phyloP scores from a whole-genome alignment of 2,888 invertebrate species.

The Drosophila meridiana region DNA sequence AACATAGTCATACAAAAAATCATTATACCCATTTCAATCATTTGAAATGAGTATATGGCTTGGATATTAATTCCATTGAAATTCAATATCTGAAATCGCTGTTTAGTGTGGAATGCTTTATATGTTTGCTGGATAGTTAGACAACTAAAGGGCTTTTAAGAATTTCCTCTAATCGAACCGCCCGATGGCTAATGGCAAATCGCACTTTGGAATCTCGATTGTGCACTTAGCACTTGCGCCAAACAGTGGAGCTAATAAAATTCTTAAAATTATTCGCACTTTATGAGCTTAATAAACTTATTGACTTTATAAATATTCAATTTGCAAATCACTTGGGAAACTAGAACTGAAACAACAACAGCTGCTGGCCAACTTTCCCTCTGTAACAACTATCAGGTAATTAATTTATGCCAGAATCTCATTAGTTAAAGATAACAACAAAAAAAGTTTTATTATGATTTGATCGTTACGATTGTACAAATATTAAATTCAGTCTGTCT shows the following conservation, averaged over 20 bases:
- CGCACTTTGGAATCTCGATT: slow-evolving; percentile 3
- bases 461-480: slow-evolving; percentile 27
- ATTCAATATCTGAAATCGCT: background rate
- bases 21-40: background rate
- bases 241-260: slow-evolving; percentile 7
- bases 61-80: background rate
- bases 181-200: background rate
- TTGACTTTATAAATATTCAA: slow-evolving; percentile 61
- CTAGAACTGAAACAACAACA: slow-evolving; percentile 13
- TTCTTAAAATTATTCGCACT: slow-evolving; percentile 41
- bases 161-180: background rate
- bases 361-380: slow-evolving; percentile 44
- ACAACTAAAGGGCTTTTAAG: slow-evolving; percentile 1
- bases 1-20: background rate
- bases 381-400: background rate
- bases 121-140: slow-evolving; percentile 1
- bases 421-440: slow-evolving; percentile 57
- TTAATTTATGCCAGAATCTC: slow-evolving; percentile 62
- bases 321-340: slow-evolving; percentile 54
- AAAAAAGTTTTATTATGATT: slow-evolving; percentile 17
- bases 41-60: background rate
- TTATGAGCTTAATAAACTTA: slow-evolving; percentile 44
- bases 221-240: slow-evolving; percentile 18
- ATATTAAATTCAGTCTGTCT: slow-evolving; percentile 25
- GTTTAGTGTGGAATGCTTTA: slow-evolving; percentile 1